phyloP scores from a whole-genome alignment of 2,113 vertebrate species.

The Hippocampus guttulatus region DNA sequence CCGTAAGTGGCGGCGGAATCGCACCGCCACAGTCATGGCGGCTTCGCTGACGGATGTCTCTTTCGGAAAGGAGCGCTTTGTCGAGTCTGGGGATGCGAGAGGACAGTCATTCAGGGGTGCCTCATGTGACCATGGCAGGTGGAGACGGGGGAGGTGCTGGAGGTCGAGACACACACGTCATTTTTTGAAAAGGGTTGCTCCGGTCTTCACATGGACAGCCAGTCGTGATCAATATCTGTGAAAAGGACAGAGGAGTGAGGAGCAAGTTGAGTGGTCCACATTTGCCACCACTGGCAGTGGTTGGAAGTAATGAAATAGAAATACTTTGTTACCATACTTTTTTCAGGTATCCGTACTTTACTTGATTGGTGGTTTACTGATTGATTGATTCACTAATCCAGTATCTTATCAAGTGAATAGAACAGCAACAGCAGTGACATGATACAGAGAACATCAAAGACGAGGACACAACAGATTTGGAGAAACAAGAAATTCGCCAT shows the following conservation, averaged over 20 bases:
- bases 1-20: constrained; percentile 87
- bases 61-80: constrained; percentile 14
- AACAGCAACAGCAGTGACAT: too few species aligned
- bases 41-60: constrained; percentile 13
- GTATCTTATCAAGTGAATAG: too few species aligned
- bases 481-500: too few species aligned
- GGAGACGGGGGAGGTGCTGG: constrained; percentile 37
- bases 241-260: constrained; percentile 50
- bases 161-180: constrained; percentile 58
- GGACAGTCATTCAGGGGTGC: constrained; percentile 45
- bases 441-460: too few species aligned
- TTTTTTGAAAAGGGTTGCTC: constrained; percentile 19
- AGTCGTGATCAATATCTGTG: constrained; percentile 55
- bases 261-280: constrained; percentile 42
- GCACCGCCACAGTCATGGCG: constrained; percentile 87
- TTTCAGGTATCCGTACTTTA: too few species aligned
- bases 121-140: constrained; percentile 98
- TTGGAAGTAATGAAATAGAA: background rate
- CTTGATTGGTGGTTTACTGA: too few species aligned
- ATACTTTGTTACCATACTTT: background rate
- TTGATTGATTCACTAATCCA: too few species aligned
- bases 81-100: background rate
- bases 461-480: too few species aligned
- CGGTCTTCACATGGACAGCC: constrained; percentile 34
- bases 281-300: constrained; percentile 11